Percentiles rank a stretch among this genome's conserved stretches.
Evolutionary conservation across 1,140 invertebrate genomes (phyloP).

Genomic region (Plectus sambesii): DNA sequence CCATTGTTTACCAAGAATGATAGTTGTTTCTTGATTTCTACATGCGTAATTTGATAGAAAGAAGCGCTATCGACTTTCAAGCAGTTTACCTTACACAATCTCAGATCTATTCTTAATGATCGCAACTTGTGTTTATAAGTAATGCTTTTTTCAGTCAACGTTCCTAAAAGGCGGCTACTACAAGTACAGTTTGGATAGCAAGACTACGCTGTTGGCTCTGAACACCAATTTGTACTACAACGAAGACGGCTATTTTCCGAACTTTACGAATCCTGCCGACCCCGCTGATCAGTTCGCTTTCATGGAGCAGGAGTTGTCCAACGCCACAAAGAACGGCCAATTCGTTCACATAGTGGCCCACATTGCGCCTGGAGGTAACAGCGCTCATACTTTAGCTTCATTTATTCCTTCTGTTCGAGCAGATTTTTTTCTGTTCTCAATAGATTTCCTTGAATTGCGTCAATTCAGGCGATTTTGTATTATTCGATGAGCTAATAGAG

Average conservation of each 20-base stretch:
- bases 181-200: slow-evolving; percentile 14
- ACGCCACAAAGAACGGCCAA: slow-evolving; percentile 17
- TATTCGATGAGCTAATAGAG: slow-evolving; percentile 1
- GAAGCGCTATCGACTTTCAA: too few relatives aligned
- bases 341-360: slow-evolving; percentile 35
- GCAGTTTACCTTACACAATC: too few relatives aligned
- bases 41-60: too few relatives aligned
- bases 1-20: too few relatives aligned
- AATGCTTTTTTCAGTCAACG: slow-evolving; percentile 28
- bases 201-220: slow-evolving; percentile 27
- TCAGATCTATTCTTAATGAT: too few relatives aligned
- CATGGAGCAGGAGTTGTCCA: slow-evolving; percentile 25
- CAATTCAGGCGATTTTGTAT: slow-evolving; percentile 14
- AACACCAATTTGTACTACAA: slow-evolving; percentile 43
- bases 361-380: slow-evolving; percentile 36
- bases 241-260: slow-evolving; percentile 27
- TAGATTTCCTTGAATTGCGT: too few relatives aligned
- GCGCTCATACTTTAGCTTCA: background rate
- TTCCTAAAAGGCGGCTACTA: slow-evolving; percentile 40
- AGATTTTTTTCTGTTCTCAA: too few relatives aligned
- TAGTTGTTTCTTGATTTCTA: too few relatives aligned
- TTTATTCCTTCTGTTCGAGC: too few relatives aligned
- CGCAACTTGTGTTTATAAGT: too few relatives aligned
- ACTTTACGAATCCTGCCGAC: slow-evolving; percentile 28
- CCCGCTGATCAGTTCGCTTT: slow-evolving; percentile 39